Evolutionary conservation across 2,797 vertebrate genomes (phyloP).

Genomic region (Psittacula echo): DNA sequence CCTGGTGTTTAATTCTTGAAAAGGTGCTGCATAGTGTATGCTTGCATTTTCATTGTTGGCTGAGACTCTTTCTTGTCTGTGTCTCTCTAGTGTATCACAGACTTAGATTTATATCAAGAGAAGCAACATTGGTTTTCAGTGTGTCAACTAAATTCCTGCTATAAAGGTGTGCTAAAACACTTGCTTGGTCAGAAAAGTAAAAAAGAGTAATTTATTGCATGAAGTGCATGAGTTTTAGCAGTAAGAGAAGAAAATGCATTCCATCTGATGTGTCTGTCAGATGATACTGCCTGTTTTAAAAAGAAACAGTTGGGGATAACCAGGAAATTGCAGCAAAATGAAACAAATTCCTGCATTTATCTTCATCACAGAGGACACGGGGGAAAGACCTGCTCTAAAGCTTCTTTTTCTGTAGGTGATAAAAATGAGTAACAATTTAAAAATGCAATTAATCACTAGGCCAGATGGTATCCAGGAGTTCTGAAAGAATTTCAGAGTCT

Average conservation of each 20-base stretch:
- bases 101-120: not conserved
- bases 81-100: not conserved
- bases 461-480: not conserved
- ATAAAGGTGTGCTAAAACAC: not conserved
- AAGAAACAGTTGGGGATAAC: not conserved
- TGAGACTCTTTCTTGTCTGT: not conserved
- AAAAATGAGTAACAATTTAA: not conserved
- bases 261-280: not conserved
- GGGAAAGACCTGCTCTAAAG: not conserved
- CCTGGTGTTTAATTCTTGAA: not conserved
- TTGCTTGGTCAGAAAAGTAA: not conserved
- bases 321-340: slow-evolving; percentile 25
- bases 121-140: not conserved
- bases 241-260: not conserved
- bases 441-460: not conserved
- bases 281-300: not conserved
- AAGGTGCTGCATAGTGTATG: not conserved
- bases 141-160: not conserved
- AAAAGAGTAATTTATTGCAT: not conserved
- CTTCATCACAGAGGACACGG: not conserved
- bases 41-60: not conserved
- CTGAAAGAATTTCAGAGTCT: not conserved
- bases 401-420: not conserved
- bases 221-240: not conserved
- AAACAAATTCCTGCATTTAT: slow-evolving; percentile 2